Base-by-base conservation (phyloP, 2,113 vertebrate genomes). In the Ramphastos sulfuratus region DNA sequence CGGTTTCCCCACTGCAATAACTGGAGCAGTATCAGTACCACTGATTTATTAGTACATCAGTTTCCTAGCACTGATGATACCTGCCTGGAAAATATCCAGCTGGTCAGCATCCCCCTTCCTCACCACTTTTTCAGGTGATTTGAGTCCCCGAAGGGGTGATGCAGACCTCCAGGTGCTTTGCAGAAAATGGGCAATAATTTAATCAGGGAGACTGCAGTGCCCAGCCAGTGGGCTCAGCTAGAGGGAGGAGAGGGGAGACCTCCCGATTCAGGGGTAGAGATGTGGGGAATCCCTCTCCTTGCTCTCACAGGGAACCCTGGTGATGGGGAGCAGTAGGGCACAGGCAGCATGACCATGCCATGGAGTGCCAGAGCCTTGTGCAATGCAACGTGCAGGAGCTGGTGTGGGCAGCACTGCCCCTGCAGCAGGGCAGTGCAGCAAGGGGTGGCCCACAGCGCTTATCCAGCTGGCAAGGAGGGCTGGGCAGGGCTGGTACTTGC, bases 1-100 rank as follows among this genome's bases (percentile, higher is more conserved):
- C 13, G 2, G 21, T 71, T 90, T 84, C 48, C 73, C 81, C 76
- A 19, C 63, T 30, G 10, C 17, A 27, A 35, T 17, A 25, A 12
- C 0, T 61, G 37, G 3, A 12, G 10, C 27, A 24, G 5, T 20
- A 4, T 76, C 82, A 10, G 0, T 52, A 5, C 27, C 0, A 0
- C 18, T 42, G 5, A 4, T 42, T 46, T 2, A 46, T 78, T 77
- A 18, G 12, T 58, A 20, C 15, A 0, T 11, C 2, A 48, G 7
- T 37, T 72, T 83, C 31, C 12, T 37, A 31, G 63, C 54, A 37
- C 15, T 12, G 14, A 8, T 17, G 69, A 4, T 70, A 82, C 71
- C 59, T 44, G 27, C 24, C n/a, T 92, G 77, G 86, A 52, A 73
- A 74, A 50, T 1, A 0, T 12, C 10, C 80, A 63, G 37, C 60